Conservation (phyloP, 1,140 invertebrate species). For the Asbolus verrucosus region DNA sequence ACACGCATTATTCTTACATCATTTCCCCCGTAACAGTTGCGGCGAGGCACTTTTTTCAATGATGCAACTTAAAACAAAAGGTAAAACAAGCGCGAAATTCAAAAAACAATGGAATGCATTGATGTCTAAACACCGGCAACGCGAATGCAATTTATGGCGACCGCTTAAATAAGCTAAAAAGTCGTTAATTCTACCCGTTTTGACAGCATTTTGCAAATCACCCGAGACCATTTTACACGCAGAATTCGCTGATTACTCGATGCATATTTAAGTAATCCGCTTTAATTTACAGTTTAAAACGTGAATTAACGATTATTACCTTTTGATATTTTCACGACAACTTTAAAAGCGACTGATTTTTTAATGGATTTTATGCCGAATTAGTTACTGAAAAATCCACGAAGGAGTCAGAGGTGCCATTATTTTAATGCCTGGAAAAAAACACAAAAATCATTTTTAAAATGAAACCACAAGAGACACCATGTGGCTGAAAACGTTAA, state of each 20-base stretch:
- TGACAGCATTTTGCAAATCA: conserved; percentile 37
- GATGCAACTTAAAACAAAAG: too few species aligned
- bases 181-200: conserved; percentile 27
- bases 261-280: conserved; percentile 31
- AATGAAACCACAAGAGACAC: too few species aligned
- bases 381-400: too few species aligned
- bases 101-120: conserved; percentile 32
- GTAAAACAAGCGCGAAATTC: too few species aligned
- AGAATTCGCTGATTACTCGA: conserved; percentile 33
- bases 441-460: too few species aligned
- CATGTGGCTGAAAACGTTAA: too few species aligned
- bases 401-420: too few species aligned
- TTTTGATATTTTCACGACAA: not conserved
- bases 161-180: conserved; percentile 33
- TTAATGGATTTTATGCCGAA: too few species aligned
- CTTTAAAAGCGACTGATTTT: not conserved
- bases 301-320: not conserved
- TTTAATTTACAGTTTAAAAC: conserved; percentile 29
- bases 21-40: too few species aligned
- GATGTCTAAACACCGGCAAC: conserved; percentile 26
- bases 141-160: conserved; percentile 26
- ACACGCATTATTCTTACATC: too few species aligned
- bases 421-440: too few species aligned
- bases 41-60: too few species aligned
- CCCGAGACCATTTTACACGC: conserved; percentile 36